A percentile compares a stretch with the other conserved stretches of the same genome.
Conservation (phyloP, 1,140 invertebrate species). For the Thereuonema tuberculata region DNA sequence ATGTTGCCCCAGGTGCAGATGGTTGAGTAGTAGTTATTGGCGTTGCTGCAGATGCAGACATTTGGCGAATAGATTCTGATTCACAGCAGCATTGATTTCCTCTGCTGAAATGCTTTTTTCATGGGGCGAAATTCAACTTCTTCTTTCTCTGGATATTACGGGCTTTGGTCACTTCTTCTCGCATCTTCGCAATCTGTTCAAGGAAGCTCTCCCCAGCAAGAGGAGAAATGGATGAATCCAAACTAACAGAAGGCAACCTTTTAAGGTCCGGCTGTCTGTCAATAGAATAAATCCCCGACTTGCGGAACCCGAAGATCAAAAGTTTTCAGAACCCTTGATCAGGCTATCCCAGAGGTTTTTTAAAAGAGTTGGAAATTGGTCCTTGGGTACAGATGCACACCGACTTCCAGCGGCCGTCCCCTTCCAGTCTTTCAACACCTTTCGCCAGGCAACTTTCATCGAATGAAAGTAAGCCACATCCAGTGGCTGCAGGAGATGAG, state of each 20-base stretch:
- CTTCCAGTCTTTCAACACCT: neutral
- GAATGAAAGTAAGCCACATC: conserved; percentile 29
- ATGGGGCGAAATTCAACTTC: neutral
- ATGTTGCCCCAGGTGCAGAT: too few relatives aligned
- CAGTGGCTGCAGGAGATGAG: conserved; percentile 31
- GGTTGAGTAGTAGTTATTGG: too few relatives aligned
- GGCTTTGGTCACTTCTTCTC: neutral
- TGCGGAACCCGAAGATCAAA: neutral
- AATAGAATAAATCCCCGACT: neutral
- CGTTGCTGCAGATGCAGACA: too few relatives aligned
- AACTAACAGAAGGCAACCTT: neutral
- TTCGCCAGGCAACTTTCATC: conserved; percentile 26
- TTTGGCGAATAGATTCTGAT: too few relatives aligned
- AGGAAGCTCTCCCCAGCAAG: too few relatives aligned
- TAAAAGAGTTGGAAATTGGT: neutral
- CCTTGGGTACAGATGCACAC: neutral
- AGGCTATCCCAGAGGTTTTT: neutral
- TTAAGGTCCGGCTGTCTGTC: neutral
- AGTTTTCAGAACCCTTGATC: neutral
- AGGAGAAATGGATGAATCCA: neutral
- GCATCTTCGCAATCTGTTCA: neutral
- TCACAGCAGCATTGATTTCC: neutral
- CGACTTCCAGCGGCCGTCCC: neutral
- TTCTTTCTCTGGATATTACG: neutral
- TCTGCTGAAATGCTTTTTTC: too few relatives aligned